Conservation (phyloP, 2,888 invertebrate genomes). For the Torymus auratus region DNA sequence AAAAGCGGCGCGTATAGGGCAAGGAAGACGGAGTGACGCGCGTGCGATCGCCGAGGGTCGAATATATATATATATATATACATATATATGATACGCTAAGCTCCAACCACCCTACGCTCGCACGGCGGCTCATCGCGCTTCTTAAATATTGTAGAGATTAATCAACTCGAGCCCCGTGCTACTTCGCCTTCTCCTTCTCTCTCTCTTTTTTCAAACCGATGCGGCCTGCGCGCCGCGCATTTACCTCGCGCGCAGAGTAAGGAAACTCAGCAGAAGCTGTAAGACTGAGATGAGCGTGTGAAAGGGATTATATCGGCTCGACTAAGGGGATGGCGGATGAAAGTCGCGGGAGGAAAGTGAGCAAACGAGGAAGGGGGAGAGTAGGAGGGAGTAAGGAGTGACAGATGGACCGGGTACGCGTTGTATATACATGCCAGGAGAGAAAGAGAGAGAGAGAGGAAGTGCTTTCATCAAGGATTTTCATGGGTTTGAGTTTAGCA, state of each 20-base stretch:
- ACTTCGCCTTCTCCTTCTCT: neutral
- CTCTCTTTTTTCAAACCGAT: conserved; percentile 20
- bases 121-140: conserved; percentile 56
- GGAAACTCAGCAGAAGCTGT: neutral
- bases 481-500: too few species aligned
- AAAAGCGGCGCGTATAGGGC: neutral
- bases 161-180: conserved; percentile 65
- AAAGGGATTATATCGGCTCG: conserved; percentile 54
- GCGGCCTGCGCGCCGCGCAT: neutral
- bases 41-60: neutral
- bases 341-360: neutral
- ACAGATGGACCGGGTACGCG: neutral
- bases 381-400: neutral
- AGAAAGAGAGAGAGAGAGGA: too few species aligned
- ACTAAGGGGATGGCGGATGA: neutral
- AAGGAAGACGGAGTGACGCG: neutral
- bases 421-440: neutral
- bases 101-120: conserved; percentile 54
- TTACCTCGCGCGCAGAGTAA: neutral
- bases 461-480: too few species aligned
- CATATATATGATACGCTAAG: conserved; percentile 13
- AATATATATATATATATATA: too few species aligned
- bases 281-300: conserved; percentile 35
- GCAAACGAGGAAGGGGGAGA: neutral
- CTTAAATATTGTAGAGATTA: conserved; percentile 73